Conservation (phyloP, 2,888 invertebrate genomes). For the Dusona sp. region DNA sequence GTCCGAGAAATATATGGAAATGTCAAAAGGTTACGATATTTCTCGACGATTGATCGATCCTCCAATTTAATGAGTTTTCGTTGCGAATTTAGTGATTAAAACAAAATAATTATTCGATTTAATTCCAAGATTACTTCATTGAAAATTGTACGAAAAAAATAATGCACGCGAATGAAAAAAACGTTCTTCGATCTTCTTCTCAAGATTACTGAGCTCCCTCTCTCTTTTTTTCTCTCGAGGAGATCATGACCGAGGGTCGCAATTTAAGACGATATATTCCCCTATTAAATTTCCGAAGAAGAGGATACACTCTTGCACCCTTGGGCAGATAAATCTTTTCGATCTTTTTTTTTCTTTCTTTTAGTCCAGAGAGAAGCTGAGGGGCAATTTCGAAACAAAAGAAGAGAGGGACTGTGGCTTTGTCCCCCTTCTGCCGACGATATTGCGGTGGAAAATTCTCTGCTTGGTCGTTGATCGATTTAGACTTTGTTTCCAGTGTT, state of each 20-base stretch:
- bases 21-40: background rate
- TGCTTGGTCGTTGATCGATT: conserved; percentile 15
- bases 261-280: conserved; percentile 5
- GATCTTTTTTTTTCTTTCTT: conserved; percentile 6
- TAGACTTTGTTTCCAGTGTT: conserved; percentile 52
- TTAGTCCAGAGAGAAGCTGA: conserved; percentile 11
- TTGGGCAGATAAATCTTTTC: conserved; percentile 37
- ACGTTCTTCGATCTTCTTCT: background rate
- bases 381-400: conserved; percentile 58
- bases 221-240: background rate
- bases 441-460: conserved; percentile 62
- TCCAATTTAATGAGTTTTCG: background rate
- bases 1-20: background rate
- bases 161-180: background rate
- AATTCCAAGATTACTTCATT: background rate
- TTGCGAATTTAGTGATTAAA: background rate
- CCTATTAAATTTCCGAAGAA: conserved; percentile 40
- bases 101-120: background rate
- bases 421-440: background rate
- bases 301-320: conserved; percentile 65
- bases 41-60: background rate
- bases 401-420: background rate
- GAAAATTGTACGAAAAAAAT: background rate
- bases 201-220: background rate
- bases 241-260: conserved; percentile 42